Evolutionary conservation across 2,113 vertebrate genomes (phyloP), one percentile per base, ranked within the genome.

Genomic region (Accipiter virgatus): DNA sequence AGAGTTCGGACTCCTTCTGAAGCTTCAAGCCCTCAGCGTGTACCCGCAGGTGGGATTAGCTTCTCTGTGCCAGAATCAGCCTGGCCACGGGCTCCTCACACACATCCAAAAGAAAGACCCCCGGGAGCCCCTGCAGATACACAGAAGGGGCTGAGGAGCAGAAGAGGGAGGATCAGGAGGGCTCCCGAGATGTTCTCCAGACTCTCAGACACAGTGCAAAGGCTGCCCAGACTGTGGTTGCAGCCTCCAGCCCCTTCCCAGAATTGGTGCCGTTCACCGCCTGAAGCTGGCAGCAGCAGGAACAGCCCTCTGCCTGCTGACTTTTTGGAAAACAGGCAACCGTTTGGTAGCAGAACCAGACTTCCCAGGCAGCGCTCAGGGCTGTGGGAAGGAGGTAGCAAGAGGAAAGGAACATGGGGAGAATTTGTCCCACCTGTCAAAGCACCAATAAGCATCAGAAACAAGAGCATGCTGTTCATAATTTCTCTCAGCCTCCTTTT

Each of bases 61-160:
- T 52, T 8, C 53, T 26, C 59, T 3, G 5, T 2, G 19, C 1
- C 2, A 66, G 17, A 11, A 34, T 23, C 59, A 47, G 23, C 61
- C 25, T 13, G 31, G 36, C 36, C 43, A 19, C 3, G 0, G 29
- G 25, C 25, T 65, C 58, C 48, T n/a, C n/a, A 1, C 0, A 3
- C 1, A 3, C 25, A 11, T 5, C 26, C 52, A n/a, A 19, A 32
- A 21, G 26, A 27, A n/a, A 23, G 20, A 5, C 19, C 11, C 31
- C 58, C 67, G 8, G 3, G 5, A 10, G 21, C 4, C 22, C 11
- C 26, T 12, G 31, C 25, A 9, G 29, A 8, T 29, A 25, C 12
- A 18, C 17, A 21, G n/a, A 26, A 32, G 38, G 8, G 27, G 14
- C 25, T 11, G 27, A 14, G 50, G 10, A 36, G 42, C n/a, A 11